Evolutionary conservation across 2,113 vertebrate species (phyloP).

Genomic region (Mustelus asterias): DNA sequence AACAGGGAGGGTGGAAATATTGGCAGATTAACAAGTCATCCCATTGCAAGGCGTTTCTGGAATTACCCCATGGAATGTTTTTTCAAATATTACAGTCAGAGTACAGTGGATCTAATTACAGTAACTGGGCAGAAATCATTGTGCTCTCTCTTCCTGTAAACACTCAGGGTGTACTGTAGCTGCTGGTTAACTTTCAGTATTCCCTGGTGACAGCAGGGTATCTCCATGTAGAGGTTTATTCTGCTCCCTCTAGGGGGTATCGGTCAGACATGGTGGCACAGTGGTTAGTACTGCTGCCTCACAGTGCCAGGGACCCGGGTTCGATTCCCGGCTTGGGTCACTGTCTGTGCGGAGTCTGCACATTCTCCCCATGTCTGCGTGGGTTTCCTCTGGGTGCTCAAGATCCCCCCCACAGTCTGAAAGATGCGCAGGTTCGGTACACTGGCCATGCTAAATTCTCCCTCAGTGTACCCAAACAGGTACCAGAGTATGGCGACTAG

Average conservation of each 20-base stretch:
- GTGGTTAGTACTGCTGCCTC: no score
- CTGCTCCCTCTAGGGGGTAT: not conserved
- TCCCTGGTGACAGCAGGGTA: not conserved
- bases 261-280: not conserved
- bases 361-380: no score
- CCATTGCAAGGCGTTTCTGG: not conserved
- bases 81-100: not conserved
- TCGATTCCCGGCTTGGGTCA: no score
- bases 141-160: not conserved
- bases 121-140: not conserved
- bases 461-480: no score
- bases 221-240: not conserved
- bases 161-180: not conserved
- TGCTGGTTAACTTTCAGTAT: not conserved
- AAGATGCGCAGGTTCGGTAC: no score
- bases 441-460: no score
- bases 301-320: no score
- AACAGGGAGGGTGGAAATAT: not conserved
- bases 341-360: no score
- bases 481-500: no score
- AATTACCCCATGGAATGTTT: constrained; percentile 25
- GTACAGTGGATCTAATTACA: not conserved
- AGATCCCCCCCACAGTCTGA: no score
- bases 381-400: no score
- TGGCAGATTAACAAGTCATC: not conserved